phyloP scores from a whole-genome alignment of 37 sponge, comb jelly and placozoan genomes.

The Tethya wilhelma region DNA sequence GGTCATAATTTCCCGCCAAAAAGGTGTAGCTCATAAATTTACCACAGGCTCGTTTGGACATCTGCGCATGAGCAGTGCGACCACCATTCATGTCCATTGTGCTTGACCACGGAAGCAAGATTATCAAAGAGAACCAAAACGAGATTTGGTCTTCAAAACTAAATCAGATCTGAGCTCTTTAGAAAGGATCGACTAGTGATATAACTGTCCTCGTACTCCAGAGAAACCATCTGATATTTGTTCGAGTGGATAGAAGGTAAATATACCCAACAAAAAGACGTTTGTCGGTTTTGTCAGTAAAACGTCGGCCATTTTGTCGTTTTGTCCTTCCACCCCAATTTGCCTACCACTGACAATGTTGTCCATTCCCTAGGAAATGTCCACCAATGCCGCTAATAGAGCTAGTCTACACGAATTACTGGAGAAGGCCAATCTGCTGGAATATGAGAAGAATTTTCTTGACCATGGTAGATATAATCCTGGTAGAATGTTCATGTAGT shows the following conservation, averaged over 20 bases:
- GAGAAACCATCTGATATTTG: too few relatives aligned
- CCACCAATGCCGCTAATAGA: background rate
- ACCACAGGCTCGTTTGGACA: background rate
- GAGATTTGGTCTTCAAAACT: too few relatives aligned
- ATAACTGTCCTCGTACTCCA: too few relatives aligned
- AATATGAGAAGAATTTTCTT: constrained; percentile 53
- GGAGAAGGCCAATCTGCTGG: constrained; percentile 58
- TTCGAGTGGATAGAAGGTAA: too few relatives aligned
- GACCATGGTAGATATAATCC: constrained; percentile 43
- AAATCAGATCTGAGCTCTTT: too few relatives aligned
- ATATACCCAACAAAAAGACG: too few relatives aligned
- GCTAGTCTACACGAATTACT: constrained; percentile 26
- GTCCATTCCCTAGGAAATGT: background rate
- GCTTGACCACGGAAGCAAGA: constrained; percentile 1
- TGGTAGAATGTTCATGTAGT: background rate
- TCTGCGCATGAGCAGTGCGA: constrained; percentile 29
- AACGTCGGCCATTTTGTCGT: constrained; percentile 16
- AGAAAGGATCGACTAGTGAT: too few relatives aligned
- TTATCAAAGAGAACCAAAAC: constrained; percentile 8
- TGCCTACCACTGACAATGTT: background rate
- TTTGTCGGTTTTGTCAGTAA: too few relatives aligned
- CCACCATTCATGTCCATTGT: background rate
- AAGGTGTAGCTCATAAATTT: constrained; percentile 6
- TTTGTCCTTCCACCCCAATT: background rate
- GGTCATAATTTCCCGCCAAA: background rate